A percentile compares a stretch with the other conserved stretches of the same genome.
These are phyloP conservation scores for Mesitornis unicolor DNA, from an alignment of 2,113 vertebrate genomes.

Conservation along the genomic window DNA sequence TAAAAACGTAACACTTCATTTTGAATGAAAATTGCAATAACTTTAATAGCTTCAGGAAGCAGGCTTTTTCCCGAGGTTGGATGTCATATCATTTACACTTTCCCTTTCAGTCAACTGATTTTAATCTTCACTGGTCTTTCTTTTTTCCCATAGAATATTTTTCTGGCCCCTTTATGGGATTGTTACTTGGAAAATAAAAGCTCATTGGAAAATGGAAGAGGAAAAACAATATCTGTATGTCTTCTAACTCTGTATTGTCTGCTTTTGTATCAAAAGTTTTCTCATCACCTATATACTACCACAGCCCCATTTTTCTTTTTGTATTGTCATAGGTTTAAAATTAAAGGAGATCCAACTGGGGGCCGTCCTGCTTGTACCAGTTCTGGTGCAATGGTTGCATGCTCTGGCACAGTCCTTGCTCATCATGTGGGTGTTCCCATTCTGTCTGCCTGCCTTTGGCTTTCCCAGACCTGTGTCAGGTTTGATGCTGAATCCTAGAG, in stretches of 20 bases:
- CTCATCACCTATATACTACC: background rate
- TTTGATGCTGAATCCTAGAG: background rate
- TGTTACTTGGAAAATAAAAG: background rate
- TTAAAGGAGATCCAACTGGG: background rate
- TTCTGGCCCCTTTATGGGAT: background rate
- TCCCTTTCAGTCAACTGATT: too few relatives aligned
- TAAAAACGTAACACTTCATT: background rate
- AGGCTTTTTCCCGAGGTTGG: background rate
- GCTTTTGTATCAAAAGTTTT: background rate
- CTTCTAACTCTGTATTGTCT: background rate
- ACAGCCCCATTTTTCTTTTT: background rate
- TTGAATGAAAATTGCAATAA: background rate
- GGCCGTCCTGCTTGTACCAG: background rate
- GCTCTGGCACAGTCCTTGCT: accelerated
- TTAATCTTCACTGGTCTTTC: background rate
- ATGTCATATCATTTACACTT: background rate
- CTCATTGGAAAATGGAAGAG: background rate
- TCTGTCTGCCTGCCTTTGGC: background rate
- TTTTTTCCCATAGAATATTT: background rate
- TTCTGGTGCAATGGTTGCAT: background rate
- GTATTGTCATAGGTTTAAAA: background rate
- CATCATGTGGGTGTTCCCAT: accelerated
- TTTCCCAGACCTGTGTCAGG: background rate
- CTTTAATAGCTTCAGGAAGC: background rate
- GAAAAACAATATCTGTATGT: background rate